These are phyloP conservation scores for Festucalex cinctus DNA, from an alignment of 2,113 vertebrate species.

Conservation along the genomic window DNA sequence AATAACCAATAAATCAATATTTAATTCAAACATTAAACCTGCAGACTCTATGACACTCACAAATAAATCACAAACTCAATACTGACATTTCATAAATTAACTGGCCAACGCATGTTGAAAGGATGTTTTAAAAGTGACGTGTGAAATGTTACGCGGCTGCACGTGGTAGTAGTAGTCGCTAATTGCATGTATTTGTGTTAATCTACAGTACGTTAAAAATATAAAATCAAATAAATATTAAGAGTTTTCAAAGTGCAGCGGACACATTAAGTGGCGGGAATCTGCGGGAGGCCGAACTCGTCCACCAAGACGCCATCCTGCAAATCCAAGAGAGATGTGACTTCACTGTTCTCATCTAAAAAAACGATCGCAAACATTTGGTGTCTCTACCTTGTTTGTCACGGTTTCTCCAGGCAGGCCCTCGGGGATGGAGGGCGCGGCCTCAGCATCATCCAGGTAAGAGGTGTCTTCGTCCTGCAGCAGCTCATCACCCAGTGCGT, in stretches of 20 bases:
- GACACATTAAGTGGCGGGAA: slow-evolving; percentile 84
- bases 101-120: not conserved
- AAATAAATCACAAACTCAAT: slow-evolving; percentile 2
- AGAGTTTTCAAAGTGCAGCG: slow-evolving; percentile 55
- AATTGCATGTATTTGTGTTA: slow-evolving; percentile 58
- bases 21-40: slow-evolving; percentile 51
- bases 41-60: not conserved
- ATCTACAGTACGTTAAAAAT: slow-evolving; percentile 50
- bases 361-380: not conserved
- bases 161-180: slow-evolving; percentile 41
- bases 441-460: slow-evolving; percentile 91
- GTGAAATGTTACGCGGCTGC: slow-evolving; percentile 50
- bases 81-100: not conserved
- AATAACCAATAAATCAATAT: slow-evolving; percentile 13
- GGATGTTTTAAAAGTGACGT: not conserved
- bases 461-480: slow-evolving; percentile 93
- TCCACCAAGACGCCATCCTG: slow-evolving; percentile 96
- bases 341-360: not conserved
- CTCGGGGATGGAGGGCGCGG: slow-evolving; percentile 90
- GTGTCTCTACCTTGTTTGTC: slow-evolving; percentile 83
- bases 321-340: slow-evolving; percentile 24
- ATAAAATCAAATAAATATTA: slow-evolving; percentile 22
- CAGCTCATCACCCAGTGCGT: slow-evolving; percentile 92
- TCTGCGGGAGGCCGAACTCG: slow-evolving; percentile 95
- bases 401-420: slow-evolving; percentile 87